Evolutionary conservation across 2,888 invertebrate species (phyloP).

Genomic region (Apodemia zela): DNA sequence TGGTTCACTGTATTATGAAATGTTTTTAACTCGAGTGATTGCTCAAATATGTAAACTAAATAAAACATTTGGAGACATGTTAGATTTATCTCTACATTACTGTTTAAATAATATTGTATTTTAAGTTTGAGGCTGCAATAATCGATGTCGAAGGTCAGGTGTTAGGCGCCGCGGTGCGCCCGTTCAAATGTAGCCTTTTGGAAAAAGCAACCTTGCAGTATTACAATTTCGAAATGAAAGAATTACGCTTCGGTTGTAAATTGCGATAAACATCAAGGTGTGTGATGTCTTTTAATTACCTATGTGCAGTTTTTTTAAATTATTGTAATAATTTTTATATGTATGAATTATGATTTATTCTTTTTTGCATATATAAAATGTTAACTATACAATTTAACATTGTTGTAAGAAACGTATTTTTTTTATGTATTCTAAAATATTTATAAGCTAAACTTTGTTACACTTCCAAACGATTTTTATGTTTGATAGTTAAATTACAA

Average conservation of each 20-base stretch:
- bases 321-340: not conserved
- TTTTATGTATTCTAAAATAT: no score
- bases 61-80: constrained; percentile 30
- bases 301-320: not conserved
- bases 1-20: constrained; percentile 46
- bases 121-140: not conserved
- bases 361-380: no score
- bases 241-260: not conserved
- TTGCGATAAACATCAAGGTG: not conserved
- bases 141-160: constrained; percentile 6
- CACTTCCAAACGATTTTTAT: no score
- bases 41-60: constrained; percentile 46
- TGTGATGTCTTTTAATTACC: not conserved
- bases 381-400: no score
- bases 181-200: constrained; percentile 1
- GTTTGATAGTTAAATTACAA: no score
- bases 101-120: constrained; percentile 4
- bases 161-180: not conserved
- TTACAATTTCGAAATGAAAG: not conserved
- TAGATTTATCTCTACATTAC: constrained; percentile 1
- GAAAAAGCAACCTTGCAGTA: constrained; percentile 2
- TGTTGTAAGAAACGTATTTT: no score
- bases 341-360: no score
- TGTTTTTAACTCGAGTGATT: constrained; percentile 45
- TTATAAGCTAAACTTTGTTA: no score